Evolutionary conservation across 2,888 invertebrate genomes (phyloP).

Genomic region (Scelioninae gen. 1): DNA sequence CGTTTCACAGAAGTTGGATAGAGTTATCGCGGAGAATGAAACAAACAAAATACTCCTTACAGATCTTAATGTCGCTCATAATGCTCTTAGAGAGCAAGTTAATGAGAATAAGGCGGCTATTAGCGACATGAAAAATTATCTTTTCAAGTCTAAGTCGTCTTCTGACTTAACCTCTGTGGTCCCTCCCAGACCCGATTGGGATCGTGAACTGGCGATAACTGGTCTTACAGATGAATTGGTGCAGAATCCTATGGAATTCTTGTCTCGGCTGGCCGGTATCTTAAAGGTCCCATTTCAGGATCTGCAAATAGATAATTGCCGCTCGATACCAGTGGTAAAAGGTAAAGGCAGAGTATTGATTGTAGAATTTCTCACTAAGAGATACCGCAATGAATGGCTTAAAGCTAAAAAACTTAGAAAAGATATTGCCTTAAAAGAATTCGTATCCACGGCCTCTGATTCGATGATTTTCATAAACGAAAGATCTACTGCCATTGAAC

Average conservation of each 20-base stretch:
- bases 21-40: neutral
- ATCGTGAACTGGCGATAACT: neutral
- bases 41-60: neutral
- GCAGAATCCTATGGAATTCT: neutral
- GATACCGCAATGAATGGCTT: neutral
- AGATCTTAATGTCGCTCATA: neutral
- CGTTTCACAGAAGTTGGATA: neutral
- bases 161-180: neutral
- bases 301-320: neutral
- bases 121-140: neutral
- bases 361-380: neutral
- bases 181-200: neutral
- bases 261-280: neutral
- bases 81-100: neutral
- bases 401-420: neutral
- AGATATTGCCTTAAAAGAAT: neutral
- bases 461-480: neutral
- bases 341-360: neutral
- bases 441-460: neutral
- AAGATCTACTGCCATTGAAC: constrained; percentile 1
- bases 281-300: neutral
- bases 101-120: neutral
- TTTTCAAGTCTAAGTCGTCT: neutral
- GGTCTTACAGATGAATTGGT: neutral
- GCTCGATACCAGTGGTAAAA: neutral